These are phyloP conservation scores for Hassar affinis DNA, from an alignment of 2,113 vertebrate species.

Conservation along the genomic window DNA sequence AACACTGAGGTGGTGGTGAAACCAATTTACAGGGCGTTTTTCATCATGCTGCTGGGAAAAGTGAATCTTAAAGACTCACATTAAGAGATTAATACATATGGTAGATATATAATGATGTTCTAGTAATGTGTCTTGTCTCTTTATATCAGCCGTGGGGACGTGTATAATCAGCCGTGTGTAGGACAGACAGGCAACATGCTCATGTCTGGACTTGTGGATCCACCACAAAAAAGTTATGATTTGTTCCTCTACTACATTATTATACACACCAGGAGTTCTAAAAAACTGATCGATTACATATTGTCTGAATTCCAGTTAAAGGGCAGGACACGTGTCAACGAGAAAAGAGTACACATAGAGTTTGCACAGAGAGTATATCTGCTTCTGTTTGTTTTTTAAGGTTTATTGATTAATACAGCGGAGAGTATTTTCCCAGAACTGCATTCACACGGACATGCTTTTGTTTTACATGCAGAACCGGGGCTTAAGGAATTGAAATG, in stretches of 20 bases:
- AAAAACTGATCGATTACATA: slow-evolving; percentile 13
- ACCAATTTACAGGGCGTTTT: background rate
- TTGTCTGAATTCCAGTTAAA: slow-evolving; percentile 9
- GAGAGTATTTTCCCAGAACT: slow-evolving; percentile 29
- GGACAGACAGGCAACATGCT: slow-evolving; percentile 26
- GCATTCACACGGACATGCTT: slow-evolving; percentile 30
- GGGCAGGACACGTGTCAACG: background rate
- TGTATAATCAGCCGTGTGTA: slow-evolving; percentile 2
- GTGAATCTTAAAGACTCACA: slow-evolving; percentile 10
- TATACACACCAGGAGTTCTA: slow-evolving; percentile 1
- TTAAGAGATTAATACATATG: background rate
- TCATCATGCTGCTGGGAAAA: slow-evolving; percentile 10
- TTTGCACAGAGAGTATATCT: slow-evolving; percentile 14
- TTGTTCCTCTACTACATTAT: slow-evolving; percentile 6
- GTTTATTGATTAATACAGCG: slow-evolving; percentile 17
- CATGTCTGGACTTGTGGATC: slow-evolving; percentile 40
- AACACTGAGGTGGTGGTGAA: slow-evolving; percentile 20
- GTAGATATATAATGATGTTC: background rate
- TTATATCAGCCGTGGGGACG: slow-evolving; percentile 11
- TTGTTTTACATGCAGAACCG: slow-evolving; percentile 20
- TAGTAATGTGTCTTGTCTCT: slow-evolving; percentile 10
- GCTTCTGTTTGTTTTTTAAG: background rate
- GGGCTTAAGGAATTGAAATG: slow-evolving; percentile 13
- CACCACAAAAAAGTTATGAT: slow-evolving; percentile 2
- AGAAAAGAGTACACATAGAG: background rate